Base-by-base conservation (phyloP, 1,140 invertebrate species). In the Lasioglossum baleicum region DNA sequence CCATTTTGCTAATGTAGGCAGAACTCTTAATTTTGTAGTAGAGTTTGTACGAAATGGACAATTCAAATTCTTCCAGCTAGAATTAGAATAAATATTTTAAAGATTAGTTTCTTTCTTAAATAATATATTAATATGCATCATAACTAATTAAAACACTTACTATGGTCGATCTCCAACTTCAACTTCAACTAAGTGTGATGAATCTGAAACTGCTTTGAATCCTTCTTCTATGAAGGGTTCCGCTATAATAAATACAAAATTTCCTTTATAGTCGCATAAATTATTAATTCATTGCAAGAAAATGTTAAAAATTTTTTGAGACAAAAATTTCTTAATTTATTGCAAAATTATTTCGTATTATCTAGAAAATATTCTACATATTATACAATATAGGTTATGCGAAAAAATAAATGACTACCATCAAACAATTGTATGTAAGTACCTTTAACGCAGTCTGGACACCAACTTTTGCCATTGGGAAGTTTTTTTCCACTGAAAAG, bases 1-100 rank as follows among this genome's bases (percentile, higher is more conserved):
- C 96, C 96, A 97, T 88, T 93, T 94, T 44, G 95, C 91, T 20
- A 97, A 88, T 1, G 96, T 97, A 2, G 96, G 96, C 61, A 97
- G 92, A 26, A 96, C 95, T 82, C 95, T 94, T 61, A 97, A 90
- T 84, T 94, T 94, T 1, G 95, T 95, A 61, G 94, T 94, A 64
- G 92, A 86, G 89, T 97, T 95, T 66, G 95, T 96, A 68, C 96
- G 94, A 88, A 97, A 97, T 44, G 96, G 95, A 89, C 96, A 96
- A 15, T 95, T 94, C 67, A 91, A 92, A 90, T 97, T 94, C 91
- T 96, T 96, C 96, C 96, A 97, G 75, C 96, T 96, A 87, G 20
- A 72, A 75, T 51, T 44, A 8, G 4, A 44, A 44, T n/a, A n/a
- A n/a, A n/a, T n/a, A n/a, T n/a, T n/a, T n/a, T n/a, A n/a, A n/a